phyloP scores from a whole-genome alignment of 2,888 invertebrate species.

The Gymnosoma rotundatum region DNA sequence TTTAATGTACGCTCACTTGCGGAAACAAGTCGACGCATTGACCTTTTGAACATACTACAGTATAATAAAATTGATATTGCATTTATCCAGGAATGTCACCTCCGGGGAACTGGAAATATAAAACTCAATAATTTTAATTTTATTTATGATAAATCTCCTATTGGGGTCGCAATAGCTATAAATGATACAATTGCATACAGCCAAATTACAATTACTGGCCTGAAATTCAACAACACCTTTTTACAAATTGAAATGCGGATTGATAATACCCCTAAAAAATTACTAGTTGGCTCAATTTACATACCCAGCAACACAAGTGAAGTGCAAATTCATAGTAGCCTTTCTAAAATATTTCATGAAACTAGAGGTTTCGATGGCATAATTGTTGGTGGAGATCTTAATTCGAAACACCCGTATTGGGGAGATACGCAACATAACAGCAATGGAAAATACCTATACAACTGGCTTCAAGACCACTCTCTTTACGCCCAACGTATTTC shows the following conservation, averaged over 20 bases:
- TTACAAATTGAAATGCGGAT: too few relatives aligned
- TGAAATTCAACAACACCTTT: too few relatives aligned
- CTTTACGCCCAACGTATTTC: slow-evolving; percentile 9
- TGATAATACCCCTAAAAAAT: neutral
- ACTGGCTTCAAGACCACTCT: slow-evolving; percentile 9
- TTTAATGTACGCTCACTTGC: slow-evolving; percentile 29
- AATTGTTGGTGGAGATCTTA: slow-evolving; percentile 26
- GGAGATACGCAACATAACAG: slow-evolving; percentile 8
- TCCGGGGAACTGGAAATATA: neutral
- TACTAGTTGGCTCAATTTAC: too few relatives aligned
- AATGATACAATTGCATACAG: neutral
- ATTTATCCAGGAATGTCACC: slow-evolving; percentile 20
- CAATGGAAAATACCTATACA: slow-evolving; percentile 22
- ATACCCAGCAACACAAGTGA: too few relatives aligned
- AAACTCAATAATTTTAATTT: slow-evolving; percentile 6
- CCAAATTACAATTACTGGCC: too few relatives aligned
- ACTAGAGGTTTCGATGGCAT: slow-evolving; percentile 1
- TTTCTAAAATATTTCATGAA: neutral
- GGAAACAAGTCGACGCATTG: neutral
- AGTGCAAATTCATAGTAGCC: too few relatives aligned
- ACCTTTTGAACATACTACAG: neutral
- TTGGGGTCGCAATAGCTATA: slow-evolving; percentile 4
- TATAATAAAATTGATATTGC: slow-evolving; percentile 2
- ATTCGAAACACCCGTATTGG: slow-evolving; percentile 6
- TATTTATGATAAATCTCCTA: neutral